Base-by-base conservation (phyloP, 2,113 vertebrate species). In the Hydrochoerus hydrochaeris region DNA sequence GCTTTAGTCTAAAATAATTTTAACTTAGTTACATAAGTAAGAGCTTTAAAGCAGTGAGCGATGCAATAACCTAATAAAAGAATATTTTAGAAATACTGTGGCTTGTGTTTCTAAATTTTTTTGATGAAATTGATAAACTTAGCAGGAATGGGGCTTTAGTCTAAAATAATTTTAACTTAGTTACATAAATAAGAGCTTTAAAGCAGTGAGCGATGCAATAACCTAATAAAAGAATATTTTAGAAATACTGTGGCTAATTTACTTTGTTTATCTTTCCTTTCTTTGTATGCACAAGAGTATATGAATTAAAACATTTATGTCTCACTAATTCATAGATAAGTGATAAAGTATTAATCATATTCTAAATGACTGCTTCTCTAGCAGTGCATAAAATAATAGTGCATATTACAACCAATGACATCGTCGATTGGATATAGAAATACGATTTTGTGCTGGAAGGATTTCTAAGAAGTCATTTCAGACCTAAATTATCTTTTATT, bases 41-140 rank as follows among this genome's bases (percentile, higher is more conserved):
- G 8, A 65, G 4, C 32, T 91, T 91, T 62, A 82, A 4, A 44
- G 3, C 32, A 67, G 26, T 46, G 71, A 90, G 30, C 38, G 71
- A 75, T 86, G 28, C 78, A 62, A 84, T 58, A 87, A 65, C 57
- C 73, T 96, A 86, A 87, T 49, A 84, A 54, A 94, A 85, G 28
- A 85, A 80, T 9, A 38, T 81, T 81, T 73, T 85, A 65, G n/a
- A n/a, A n/a, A n/a, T 69, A 13, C 24, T 94, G 11, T 81, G 11
- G 3, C 24, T 77, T 41, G 73, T 77, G 41, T 46, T 77, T 41
- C 41, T 46, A 77, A 75, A 65, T 52, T 28, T 57, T 69, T 62
- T 71, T 85, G 62, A 85, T 69, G 22, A 78, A 85, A 85, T 77
- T 89, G 17, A 54, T 44, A 41, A 94, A 78, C 19, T 82, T 84